phyloP scores from a whole-genome alignment of 64 coral and sea anemone species.

The Porites australiensis region DNA sequence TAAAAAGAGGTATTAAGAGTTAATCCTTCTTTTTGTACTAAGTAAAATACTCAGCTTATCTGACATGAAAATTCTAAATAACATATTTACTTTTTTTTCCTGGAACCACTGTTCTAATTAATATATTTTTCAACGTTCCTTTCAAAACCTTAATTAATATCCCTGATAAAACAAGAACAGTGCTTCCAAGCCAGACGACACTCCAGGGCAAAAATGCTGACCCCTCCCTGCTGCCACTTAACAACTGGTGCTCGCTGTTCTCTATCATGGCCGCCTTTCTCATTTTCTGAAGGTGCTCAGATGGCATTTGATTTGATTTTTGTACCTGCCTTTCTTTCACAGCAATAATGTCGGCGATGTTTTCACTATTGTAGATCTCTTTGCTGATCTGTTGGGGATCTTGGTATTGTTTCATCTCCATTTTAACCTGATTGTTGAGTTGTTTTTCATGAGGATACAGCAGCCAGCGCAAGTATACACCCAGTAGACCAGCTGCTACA shows the following conservation, averaged over 20 bases:
- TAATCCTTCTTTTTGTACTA: too few species aligned
- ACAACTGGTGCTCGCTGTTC: background rate
- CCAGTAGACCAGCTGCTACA: constrained; percentile 80
- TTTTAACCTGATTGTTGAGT: background rate
- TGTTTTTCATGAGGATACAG: constrained; percentile 3
- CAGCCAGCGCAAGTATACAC: constrained; percentile 85
- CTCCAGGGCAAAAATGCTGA: background rate
- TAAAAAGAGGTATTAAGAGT: too few species aligned
- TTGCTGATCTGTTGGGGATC: background rate
- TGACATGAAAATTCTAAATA: background rate
- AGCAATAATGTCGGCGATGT: constrained; percentile 1
- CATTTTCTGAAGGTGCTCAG: constrained; percentile 9
- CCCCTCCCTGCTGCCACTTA: background rate
- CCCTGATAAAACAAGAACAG: background rate
- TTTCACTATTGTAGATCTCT: background rate
- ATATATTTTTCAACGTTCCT: background rate
- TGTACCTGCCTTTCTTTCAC: background rate
- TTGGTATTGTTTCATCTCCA: background rate
- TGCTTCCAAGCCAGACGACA: background rate
- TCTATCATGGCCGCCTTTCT: constrained; percentile 15
- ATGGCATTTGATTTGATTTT: background rate
- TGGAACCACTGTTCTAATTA: background rate
- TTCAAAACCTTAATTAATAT: background rate
- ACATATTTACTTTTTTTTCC: constrained; percentile 8
- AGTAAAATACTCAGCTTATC: too few species aligned